Conservation (phyloP, 2,888 invertebrate genomes). For the Athalia circularis region DNA sequence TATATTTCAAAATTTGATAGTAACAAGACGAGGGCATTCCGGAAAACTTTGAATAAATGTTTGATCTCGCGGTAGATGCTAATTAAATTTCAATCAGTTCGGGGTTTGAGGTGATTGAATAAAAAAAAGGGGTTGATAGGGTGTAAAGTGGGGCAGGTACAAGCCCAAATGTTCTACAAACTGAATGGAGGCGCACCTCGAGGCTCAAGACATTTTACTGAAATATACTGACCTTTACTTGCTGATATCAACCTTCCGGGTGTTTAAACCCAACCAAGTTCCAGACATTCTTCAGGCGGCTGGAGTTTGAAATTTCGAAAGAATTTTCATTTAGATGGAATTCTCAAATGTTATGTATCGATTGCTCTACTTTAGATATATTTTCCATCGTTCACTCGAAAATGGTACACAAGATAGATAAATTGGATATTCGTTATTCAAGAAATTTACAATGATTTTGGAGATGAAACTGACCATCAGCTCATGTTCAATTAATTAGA, state of each 20-base stretch:
- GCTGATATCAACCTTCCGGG: constrained; percentile 1
- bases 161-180: not conserved
- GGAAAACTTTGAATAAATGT: not conserved
- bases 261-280: constrained; percentile 1
- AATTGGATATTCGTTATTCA: too few species aligned
- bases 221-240: constrained; percentile 22
- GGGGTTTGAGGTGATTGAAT: constrained; percentile 9
- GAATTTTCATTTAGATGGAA: constrained; percentile 31
- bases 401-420: too few species aligned
- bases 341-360: constrained; percentile 4
- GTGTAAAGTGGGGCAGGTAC: constrained; percentile 4
- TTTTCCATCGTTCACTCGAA: not conserved
- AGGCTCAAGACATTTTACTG: not conserved
- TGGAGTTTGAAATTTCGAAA: constrained; percentile 19
- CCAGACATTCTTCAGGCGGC: constrained; percentile 1
- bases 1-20: not conserved
- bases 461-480: too few species aligned
- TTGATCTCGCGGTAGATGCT: constrained; percentile 5
- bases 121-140: constrained; percentile 4
- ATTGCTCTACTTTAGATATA: not conserved
- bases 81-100: constrained; percentile 3
- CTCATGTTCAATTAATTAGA: too few species aligned
- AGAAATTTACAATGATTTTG: too few species aligned
- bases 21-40: too few species aligned
- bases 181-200: not conserved